phyloP scores from a whole-genome alignment of 2,113 vertebrate genomes.

The Takifugu bimaculatus region DNA sequence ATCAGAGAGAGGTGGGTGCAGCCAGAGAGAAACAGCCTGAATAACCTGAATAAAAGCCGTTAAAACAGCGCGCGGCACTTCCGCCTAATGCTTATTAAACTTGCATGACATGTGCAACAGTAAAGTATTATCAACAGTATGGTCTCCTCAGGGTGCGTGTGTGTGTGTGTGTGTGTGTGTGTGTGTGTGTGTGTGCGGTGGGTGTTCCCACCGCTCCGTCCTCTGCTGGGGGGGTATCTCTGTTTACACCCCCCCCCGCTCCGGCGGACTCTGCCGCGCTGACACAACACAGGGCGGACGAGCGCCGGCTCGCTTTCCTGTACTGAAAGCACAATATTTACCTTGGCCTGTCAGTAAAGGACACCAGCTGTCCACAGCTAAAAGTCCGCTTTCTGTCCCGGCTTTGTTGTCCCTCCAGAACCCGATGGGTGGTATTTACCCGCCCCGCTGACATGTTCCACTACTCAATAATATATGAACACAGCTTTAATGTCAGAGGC shows the following conservation, averaged over 20 bases:
- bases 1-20: slow-evolving; percentile 90
- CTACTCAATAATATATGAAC: slow-evolving; percentile 70
- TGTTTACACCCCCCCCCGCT: slow-evolving; percentile 47
- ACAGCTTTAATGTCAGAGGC: slow-evolving; percentile 54
- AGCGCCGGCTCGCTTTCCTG: slow-evolving; percentile 43
- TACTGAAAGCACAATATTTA: slow-evolving; percentile 68
- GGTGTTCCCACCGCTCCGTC: slow-evolving; percentile 41
- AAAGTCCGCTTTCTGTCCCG: slow-evolving; percentile 43
- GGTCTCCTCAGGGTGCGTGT: background rate
- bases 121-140: too few relatives aligned
- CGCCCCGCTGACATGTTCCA: slow-evolving; percentile 61
- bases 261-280: slow-evolving; percentile 40
- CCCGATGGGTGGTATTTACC: slow-evolving; percentile 64
- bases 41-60: background rate
- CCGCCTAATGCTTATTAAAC: background rate
- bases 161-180: slow-evolving; percentile 14
- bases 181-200: slow-evolving; percentile 6
- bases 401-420: slow-evolving; percentile 73
- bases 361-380: slow-evolving; percentile 56
- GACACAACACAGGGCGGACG: slow-evolving; percentile 46
- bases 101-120: background rate
- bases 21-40: background rate
- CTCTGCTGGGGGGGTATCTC: slow-evolving; percentile 39
- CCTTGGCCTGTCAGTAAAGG: slow-evolving; percentile 63
- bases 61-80: background rate